phyloP scores from a whole-genome alignment of 2,888 invertebrate genomes.

The Cistogaster globosa region DNA sequence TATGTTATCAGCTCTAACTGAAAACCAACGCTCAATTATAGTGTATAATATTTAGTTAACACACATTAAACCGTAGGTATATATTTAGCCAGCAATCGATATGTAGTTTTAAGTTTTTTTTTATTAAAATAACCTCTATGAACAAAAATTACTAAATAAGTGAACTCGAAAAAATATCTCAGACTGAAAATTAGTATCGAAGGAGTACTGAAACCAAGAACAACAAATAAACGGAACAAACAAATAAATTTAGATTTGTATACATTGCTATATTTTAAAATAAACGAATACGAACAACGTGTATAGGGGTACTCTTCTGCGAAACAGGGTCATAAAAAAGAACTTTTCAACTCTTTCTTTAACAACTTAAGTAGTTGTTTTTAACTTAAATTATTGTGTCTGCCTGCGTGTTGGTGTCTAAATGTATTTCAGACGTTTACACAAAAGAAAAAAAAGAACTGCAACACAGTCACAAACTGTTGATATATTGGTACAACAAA shows the following conservation, averaged over 20 bases:
- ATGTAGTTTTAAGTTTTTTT: conserved; percentile 47
- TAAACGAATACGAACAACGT: conserved; percentile 4
- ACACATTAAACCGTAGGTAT: conserved; percentile 43
- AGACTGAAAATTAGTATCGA: conserved; percentile 30
- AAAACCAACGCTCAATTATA: too few species aligned
- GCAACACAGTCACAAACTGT: not conserved
- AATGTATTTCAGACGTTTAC: too few species aligned
- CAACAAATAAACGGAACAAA: not conserved
- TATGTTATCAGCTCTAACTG: too few species aligned
- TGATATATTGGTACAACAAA: too few species aligned
- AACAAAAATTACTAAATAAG: conserved; percentile 33
- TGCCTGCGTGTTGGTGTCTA: not conserved
- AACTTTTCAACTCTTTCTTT: conserved; percentile 62
- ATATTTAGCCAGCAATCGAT: conserved; percentile 57
- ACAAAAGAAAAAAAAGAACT: not conserved
- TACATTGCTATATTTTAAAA: not conserved
- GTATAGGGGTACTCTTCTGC: conserved; percentile 43
- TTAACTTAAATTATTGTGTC: conserved; percentile 16
- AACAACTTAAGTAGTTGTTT: conserved; percentile 17
- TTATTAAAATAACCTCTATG: not conserved
- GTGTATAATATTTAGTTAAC: not conserved
- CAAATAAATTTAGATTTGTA: not conserved
- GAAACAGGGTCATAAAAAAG: conserved; percentile 59
- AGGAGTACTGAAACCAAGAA: conserved; percentile 40
- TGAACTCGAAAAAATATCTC: conserved; percentile 56